Base-by-base conservation (phyloP, 1,140 invertebrate species). In the Carcinoscorpius rotundicauda region DNA sequence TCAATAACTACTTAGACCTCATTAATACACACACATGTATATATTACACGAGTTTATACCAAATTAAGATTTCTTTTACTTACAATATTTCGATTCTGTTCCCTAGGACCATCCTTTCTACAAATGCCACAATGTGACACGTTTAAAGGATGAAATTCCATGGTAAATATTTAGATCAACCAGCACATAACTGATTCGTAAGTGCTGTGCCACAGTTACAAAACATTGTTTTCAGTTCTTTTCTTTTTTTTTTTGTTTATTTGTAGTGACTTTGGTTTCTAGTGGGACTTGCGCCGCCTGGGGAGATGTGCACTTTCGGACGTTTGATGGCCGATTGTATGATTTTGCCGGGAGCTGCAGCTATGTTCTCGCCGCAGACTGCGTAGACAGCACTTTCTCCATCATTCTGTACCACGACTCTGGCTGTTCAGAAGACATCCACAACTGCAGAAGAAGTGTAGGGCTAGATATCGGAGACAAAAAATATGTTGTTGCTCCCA, bases 221-320 rank as follows among this genome's bases (percentile, higher is more conserved):
- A 52, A 64, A 5, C 3, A 6, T 29, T 29, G n/a, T 29, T 29
- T 29, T 29, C 29, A 29, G 29, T 29, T 29, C 2, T 0, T 29
- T 29, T n/a, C n/a, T 29, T 29, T 29, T 0, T 29, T 29, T 29
- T 0, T 29, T 29, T 29, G 29, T 29, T 29, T 29, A 29, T 29
- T 29, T 29, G 3, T 48, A 66, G 65, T 8, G 49, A 58, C 51
- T 10, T 63, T 62, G 6, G 49, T 49, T 29, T 58, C 49, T 5
- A 55, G 82, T 0, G 84, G 83, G 9, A 80, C 81, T 9, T 93
- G 91, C 72, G 82, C 86, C 56, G 83, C 83, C 3, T 93, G 90
- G 90, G 83, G 84, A 9, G 86, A 85, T 52, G 78, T 82, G 4
- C 89, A 93, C 76, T 89, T 86, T 71, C 87, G 89, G 72, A 92